Evolutionary conservation across 2,888 invertebrate species (phyloP).

Genomic region (Entomobrya multifasciata): DNA sequence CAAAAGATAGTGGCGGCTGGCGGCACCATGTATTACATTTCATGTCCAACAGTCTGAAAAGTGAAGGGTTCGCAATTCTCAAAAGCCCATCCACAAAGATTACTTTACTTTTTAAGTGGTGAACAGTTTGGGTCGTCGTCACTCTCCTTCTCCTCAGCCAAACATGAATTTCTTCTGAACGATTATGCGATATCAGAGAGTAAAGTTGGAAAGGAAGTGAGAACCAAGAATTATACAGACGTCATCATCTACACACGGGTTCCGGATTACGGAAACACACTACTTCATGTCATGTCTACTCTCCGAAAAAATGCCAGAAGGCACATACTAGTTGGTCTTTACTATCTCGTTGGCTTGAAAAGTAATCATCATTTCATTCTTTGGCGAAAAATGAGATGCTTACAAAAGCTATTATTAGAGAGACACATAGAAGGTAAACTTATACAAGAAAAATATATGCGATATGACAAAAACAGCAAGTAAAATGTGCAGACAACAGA

Average conservation of each 20-base stretch:
- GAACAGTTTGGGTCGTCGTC: too few species aligned
- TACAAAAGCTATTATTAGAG: too few species aligned
- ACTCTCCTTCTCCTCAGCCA: neutral
- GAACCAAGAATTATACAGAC: constrained; percentile 32
- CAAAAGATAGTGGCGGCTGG: constrained; percentile 43
- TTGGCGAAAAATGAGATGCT: neutral
- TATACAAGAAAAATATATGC: neutral
- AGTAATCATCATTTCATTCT: constrained; percentile 4
- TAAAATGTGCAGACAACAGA: too few species aligned
- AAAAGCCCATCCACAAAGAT: constrained; percentile 13
- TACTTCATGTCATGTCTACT: too few species aligned
- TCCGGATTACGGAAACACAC: constrained; percentile 5
- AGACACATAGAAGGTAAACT: neutral
- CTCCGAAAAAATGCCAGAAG: constrained; percentile 11
- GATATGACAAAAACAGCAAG: too few species aligned
- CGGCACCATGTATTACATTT: constrained; percentile 8
- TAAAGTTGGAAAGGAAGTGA: neutral
- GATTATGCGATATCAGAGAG: neutral
- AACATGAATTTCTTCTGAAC: neutral
- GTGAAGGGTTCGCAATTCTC: constrained; percentile 17
- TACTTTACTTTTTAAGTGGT: neutral
- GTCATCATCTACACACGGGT: neutral
- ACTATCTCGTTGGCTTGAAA: too few species aligned
- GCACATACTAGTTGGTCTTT: constrained; percentile 7
- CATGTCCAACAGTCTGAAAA: constrained; percentile 9